Evolutionary conservation across 2,888 invertebrate genomes (phyloP).

Genomic region (Charanyca ferruginea): DNA sequence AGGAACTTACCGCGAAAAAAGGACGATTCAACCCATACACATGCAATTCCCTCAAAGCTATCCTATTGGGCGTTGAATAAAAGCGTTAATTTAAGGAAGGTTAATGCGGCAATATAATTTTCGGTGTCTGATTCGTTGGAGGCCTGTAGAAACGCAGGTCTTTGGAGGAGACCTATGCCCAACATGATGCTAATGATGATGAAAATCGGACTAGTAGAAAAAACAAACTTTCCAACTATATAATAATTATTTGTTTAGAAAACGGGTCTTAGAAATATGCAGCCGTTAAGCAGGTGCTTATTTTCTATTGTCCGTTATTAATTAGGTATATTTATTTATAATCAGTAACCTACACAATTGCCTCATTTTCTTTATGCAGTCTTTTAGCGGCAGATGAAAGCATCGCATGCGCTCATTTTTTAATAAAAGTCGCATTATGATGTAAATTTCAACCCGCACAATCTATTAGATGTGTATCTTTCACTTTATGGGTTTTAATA

Average conservation of each 20-base stretch:
- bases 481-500: conserved; percentile 9
- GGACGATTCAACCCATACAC: conserved; percentile 96
- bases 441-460: conserved; percentile 30
- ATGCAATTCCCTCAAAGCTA: no score
- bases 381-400: conserved; percentile 34
- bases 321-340: conserved; percentile 17
- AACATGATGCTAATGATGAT: no score
- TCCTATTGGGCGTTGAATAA: no score
- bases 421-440: conserved; percentile 42
- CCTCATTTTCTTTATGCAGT: conserved; percentile 18
- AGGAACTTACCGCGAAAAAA: conserved; percentile 96
- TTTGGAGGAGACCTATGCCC: no score
- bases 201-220: no score
- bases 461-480: conserved; percentile 39
- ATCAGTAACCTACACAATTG: conserved; percentile 25
- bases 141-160: no score
- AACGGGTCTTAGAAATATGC: neutral
- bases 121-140: no score
- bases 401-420: conserved; percentile 23
- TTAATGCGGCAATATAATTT: no score
- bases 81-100: no score
- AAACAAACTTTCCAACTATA: no score
- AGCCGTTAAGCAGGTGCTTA: conserved; percentile 17
- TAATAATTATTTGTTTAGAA: no score
- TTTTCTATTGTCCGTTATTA: neutral